Percentiles rank a stretch among this genome's conserved stretches.
Evolutionary conservation across 2,113 vertebrate species (phyloP).

Genomic region (Tragelaphus buxtoni): DNA sequence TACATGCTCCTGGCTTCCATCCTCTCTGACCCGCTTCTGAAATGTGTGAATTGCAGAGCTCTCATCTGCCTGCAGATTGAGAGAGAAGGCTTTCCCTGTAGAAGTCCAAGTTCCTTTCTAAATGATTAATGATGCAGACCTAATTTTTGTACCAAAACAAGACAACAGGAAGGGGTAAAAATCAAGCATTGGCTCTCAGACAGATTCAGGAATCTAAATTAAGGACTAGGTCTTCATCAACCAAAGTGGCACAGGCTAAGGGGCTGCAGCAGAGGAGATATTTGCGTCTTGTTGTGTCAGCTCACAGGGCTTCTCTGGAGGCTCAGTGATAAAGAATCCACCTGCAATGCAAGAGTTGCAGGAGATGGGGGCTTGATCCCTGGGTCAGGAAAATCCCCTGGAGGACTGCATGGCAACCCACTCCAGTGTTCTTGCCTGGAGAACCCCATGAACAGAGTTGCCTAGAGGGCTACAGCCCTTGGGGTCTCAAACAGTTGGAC

Average conservation of each 20-base stretch:
- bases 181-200: neutral
- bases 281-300: neutral
- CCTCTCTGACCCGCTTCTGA: neutral
- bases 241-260: neutral
- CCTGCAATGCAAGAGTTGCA: neutral
- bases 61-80: neutral
- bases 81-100: neutral
- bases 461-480: neutral
- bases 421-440: neutral
- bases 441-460: neutral
- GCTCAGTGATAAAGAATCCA: neutral
- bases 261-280: neutral
- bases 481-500: neutral
- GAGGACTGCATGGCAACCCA: neutral
- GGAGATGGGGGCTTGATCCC: neutral
- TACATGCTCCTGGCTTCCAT: neutral
- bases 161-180: neutral
- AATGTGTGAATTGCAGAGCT: neutral
- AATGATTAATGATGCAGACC: neutral
- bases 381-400: neutral
- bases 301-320: rapidly evolving
- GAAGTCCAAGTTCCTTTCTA: neutral
- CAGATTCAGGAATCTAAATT: neutral
- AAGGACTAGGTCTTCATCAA: neutral
- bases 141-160: neutral